Percentiles rank a stretch among this genome's conserved stretches.
These are phyloP conservation scores for Tribolium castaneum DNA, from an alignment of 1,140 invertebrate genomes.

Conservation along the genomic window DNA sequence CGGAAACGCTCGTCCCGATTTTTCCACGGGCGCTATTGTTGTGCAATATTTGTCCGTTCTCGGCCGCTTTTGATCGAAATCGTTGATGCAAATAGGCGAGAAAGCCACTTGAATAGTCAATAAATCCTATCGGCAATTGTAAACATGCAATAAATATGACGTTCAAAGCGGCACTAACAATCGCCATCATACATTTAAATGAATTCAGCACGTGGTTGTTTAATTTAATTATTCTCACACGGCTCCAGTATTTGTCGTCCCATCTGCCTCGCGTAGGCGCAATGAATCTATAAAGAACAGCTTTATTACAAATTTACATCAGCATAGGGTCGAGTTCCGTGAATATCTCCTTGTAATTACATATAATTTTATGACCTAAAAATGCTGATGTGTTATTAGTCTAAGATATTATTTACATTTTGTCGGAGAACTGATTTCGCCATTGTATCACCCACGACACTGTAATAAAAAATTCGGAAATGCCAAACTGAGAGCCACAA, in stretches of 20 bases:
- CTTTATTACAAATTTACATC: conserved; percentile 29
- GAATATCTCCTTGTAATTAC: conserved; percentile 19
- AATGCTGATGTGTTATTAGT: conserved; percentile 9
- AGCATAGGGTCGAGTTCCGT: conserved; percentile 20
- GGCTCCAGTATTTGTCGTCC: conserved; percentile 17
- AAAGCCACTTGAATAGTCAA: conserved; percentile 11
- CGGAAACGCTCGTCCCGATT: background rate
- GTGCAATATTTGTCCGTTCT: background rate
- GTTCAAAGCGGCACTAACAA: conserved; percentile 15
- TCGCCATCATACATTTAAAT: conserved; percentile 30
- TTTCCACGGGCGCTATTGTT: background rate
- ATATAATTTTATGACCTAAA: conserved; percentile 31
- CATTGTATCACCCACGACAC: conserved; percentile 26
- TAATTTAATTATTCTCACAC: conserved; percentile 31
- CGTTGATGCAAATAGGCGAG: background rate
- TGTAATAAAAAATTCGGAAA: background rate
- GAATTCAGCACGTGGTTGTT: conserved; percentile 33
- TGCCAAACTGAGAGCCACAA: background rate
- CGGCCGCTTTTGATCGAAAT: background rate
- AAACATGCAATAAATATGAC: conserved; percentile 31
- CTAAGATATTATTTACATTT: conserved; percentile 19
- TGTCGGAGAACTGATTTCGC: conserved; percentile 8
- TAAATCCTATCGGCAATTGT: conserved; percentile 12
- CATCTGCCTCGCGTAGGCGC: conserved; percentile 16
- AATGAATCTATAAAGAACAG: conserved; percentile 27